Conservation (phyloP, 2,113 vertebrate species). For the Crotalus viridis region DNA sequence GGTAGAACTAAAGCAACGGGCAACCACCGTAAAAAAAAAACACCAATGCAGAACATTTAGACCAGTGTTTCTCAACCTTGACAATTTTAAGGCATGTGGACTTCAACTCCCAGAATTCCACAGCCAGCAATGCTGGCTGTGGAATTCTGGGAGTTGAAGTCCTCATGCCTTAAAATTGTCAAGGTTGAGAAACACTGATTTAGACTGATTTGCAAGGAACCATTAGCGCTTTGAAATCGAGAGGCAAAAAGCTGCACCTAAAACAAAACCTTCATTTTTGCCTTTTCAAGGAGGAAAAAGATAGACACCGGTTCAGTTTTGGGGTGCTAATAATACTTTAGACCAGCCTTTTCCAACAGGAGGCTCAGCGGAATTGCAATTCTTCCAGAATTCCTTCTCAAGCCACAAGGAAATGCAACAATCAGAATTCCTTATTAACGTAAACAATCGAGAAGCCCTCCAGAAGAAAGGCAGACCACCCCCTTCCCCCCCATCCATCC, state of each 20-base stretch:
- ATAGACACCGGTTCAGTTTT: not conserved
- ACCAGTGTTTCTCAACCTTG: too few relatives aligned
- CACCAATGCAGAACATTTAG: not conserved
- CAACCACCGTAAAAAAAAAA: not conserved
- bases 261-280: not conserved
- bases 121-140: too few relatives aligned
- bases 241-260: not conserved
- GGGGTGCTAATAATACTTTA: not conserved
- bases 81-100: too few relatives aligned
- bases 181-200: too few relatives aligned
- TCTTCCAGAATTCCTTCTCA: not conserved
- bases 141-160: too few relatives aligned
- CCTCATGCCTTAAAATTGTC: too few relatives aligned
- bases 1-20: not conserved
- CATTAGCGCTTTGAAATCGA: not conserved
- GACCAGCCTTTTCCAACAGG: not conserved
- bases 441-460: not conserved
- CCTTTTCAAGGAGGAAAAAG: not conserved
- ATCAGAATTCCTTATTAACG: not conserved
- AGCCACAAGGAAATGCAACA: not conserved
- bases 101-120: too few relatives aligned
- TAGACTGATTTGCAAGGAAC: too few relatives aligned
- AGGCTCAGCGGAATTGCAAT: not conserved
- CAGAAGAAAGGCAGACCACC: too few relatives aligned
- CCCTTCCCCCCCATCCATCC: not conserved